phyloP scores from a whole-genome alignment of 2,113 vertebrate genomes.

The Chloebia gouldiae region DNA sequence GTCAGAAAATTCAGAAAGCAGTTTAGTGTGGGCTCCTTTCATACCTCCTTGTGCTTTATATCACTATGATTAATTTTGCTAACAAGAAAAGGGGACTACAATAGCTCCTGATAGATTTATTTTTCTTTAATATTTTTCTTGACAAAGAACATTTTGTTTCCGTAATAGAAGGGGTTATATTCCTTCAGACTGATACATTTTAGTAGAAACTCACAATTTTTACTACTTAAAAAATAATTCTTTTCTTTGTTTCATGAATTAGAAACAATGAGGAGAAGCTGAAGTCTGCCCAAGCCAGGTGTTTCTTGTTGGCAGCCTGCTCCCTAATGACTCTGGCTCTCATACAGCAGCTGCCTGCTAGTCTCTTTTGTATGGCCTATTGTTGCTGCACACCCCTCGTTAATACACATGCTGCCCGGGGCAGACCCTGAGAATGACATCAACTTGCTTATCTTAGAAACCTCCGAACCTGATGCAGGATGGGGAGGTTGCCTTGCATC shows the following conservation, averaged over 20 bases:
- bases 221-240: slow-evolving; percentile 74
- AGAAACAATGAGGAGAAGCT: slow-evolving; percentile 79
- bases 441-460: slow-evolving; percentile 89
- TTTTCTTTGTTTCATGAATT: slow-evolving; percentile 75
- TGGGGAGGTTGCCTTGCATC: slow-evolving; percentile 83
- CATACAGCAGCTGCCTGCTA: slow-evolving; percentile 93
- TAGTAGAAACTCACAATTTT: slow-evolving; percentile 70
- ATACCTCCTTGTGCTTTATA: background rate
- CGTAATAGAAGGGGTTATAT: background rate
- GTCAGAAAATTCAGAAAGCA: background rate
- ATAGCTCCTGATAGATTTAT: slow-evolving; percentile 44
- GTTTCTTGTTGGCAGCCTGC: slow-evolving; percentile 89
- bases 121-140: slow-evolving; percentile 44
- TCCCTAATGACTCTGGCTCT: slow-evolving; percentile 85
- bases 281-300: slow-evolving; percentile 90
- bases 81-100: slow-evolving; percentile 15
- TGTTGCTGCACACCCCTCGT: slow-evolving; percentile 88
- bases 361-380: slow-evolving; percentile 90
- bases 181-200: slow-evolving; percentile 20
- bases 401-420: slow-evolving; percentile 91
- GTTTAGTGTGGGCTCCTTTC: background rate
- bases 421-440: slow-evolving; percentile 87
- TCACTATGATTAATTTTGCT: slow-evolving; percentile 36
- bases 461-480: slow-evolving; percentile 79
- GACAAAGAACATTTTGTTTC: slow-evolving; percentile 37